Base-by-base conservation (phyloP, 2,888 invertebrate species). In the Zelleria hepariella region DNA sequence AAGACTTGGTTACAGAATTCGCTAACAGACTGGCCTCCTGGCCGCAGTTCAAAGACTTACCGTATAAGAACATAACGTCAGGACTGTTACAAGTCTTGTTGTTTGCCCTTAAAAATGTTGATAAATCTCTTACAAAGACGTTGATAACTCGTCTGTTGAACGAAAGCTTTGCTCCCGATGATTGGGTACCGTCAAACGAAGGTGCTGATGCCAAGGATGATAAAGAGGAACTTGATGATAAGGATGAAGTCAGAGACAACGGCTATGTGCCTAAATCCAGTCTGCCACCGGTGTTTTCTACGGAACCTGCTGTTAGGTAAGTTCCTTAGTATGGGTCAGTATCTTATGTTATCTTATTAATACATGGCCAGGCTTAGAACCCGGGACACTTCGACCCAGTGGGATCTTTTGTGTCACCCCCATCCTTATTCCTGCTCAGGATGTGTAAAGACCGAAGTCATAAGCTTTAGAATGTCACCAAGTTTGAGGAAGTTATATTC, bases 11-110 rank as follows among this genome's bases (percentile, higher is more conserved):
- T 8, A 90, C 89, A 68, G 93, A 94, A 63, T 94, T 91, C 76
- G 92, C 89, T 0, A 82, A 85, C 54, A 82, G 94, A 54, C 77
- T 96, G 27, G 83, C 92, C 0, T 75, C 87, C 26, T 95, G 95
- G 95, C 95, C 95, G 0, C 95, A 95, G 67, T 94, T 96, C 68
- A 80, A 87, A 60, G 94, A 95, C 63, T 86, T 96, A 59, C 92
- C 94, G 0, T 91, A 90, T 64, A 83, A 92, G 58, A 93, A 93
- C 63, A 74, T 93, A 25, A 93, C 95, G 0, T 95, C 95, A 0
- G 94, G 92, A 0, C 78, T 96, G 5, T 68, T 95, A 7, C 94
- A 95, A 78, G 91, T 92, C 0, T 67, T 94, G 32, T 68, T 94
- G 0, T 90, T 88, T 66, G 91, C 93, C 0, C 72, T 94, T 2